Base-by-base conservation (phyloP, 2,113 vertebrate species). In the Pipra filicauda region DNA sequence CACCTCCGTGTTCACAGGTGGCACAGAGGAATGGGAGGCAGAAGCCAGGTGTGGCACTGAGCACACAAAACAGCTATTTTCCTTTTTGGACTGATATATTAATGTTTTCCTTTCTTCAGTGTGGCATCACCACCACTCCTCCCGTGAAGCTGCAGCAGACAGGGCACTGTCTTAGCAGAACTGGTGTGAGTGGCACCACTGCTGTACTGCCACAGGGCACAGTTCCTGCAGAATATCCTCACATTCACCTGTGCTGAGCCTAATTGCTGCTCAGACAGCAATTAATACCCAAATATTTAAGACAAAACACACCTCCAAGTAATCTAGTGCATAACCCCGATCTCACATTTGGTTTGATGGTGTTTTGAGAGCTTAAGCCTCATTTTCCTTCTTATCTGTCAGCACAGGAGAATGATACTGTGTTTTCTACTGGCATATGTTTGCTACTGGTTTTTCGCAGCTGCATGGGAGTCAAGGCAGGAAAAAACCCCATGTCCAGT, bases 271-370 rank as follows among this genome's bases (percentile, higher is more conserved):
- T 93, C 26, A 49, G 10, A 54, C 13, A 77, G 57, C 55, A 81
- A 58, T 81, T 90, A 66, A 85, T 71, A 62, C 23, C 85, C 44
- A 1, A 5, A 16, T 17, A 8, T 57, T 51, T 79, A 43, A 88
- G 59, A 76, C 31, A 94, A 76, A 90, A 88, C 51, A 59, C 58
- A 59, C 14, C 22, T 93, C 19, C 15, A 26, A 49, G 39, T 86
- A 58, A 58, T 67, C 61, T 44, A 66, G 43, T 52, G 64, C 30
- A 28, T n/a, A 85, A 83, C 15, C 27, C 55, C 66, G 18, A 92
- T 74, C 84, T 81, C 57, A 49, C 15, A 10, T 64, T 65, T 77
- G 73, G 94, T 93, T 94, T 72, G 33, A 37, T 55, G 30, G n/a
- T 43, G 14, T 66, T 92, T 59, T 51, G 55, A 88, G 48, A 88